Evolutionary conservation across 2,797 vertebrate genomes (phyloP).

Genomic region (Synanceia verrucosa): DNA sequence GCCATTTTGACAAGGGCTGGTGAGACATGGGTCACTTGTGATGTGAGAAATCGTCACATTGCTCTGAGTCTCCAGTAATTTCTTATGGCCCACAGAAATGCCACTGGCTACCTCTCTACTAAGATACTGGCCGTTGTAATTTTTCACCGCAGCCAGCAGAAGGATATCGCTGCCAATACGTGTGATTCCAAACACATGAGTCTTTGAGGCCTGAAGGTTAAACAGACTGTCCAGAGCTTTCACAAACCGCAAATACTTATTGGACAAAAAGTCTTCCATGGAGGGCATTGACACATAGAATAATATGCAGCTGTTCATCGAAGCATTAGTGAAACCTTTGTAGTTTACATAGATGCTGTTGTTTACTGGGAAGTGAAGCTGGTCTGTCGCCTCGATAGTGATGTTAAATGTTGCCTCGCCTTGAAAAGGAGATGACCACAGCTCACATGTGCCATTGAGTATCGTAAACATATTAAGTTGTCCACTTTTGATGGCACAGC

Average conservation of each 20-base stretch:
- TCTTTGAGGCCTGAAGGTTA: slow-evolving; percentile 84
- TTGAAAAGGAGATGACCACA: slow-evolving; percentile 81
- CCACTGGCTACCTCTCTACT: slow-evolving; percentile 76
- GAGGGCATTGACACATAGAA: slow-evolving; percentile 77
- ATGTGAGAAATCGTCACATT: slow-evolving; percentile 81
- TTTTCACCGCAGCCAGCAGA: slow-evolving; percentile 82
- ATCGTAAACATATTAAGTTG: slow-evolving; percentile 78
- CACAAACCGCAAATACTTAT: slow-evolving; percentile 80
- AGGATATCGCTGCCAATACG: slow-evolving; percentile 74
- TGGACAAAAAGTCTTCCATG: slow-evolving; percentile 78
- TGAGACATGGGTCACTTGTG: slow-evolving; percentile 80
- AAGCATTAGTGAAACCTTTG: slow-evolving; percentile 84
- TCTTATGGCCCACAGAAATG: slow-evolving; percentile 78
- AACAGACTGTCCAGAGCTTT: slow-evolving; percentile 84
- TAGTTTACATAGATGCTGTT: slow-evolving; percentile 83
- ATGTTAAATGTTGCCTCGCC: slow-evolving; percentile 84
- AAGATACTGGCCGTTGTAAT: slow-evolving; percentile 81
- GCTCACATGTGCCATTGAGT: slow-evolving; percentile 78
- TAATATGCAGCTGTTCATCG: slow-evolving; percentile 82
- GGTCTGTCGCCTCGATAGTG: slow-evolving; percentile 81
- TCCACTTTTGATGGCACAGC: slow-evolving; percentile 77
- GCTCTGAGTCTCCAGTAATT: slow-evolving; percentile 79
- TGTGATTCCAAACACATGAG: slow-evolving; percentile 84
- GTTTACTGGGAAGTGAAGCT: slow-evolving; percentile 79
- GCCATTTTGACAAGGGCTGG: slow-evolving; percentile 76